Conservation (phyloP, 2,113 vertebrate genomes). For the Sander lucioperca region DNA sequence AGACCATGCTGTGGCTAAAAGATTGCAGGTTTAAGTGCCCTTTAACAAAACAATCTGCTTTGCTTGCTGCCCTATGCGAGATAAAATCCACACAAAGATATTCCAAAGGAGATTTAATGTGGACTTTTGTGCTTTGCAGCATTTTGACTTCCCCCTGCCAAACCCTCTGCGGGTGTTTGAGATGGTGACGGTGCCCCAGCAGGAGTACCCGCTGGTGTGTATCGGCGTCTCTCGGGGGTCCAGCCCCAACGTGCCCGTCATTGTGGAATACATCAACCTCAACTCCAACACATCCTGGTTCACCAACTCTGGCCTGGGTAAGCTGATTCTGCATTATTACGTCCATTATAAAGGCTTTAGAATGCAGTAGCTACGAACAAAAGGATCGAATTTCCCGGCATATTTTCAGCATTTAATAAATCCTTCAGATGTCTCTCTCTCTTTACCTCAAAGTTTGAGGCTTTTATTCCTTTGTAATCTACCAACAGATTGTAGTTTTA, state of each 20-base stretch:
- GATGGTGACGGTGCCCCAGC: slow-evolving; percentile 85
- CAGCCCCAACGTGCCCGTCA: slow-evolving; percentile 70
- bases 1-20: neutral
- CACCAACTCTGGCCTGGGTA: slow-evolving; percentile 84
- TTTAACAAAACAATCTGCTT: neutral
- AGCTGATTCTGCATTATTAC: neutral
- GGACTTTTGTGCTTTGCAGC: slow-evolving; percentile 68
- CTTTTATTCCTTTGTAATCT: neutral
- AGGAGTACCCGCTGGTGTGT: slow-evolving; percentile 90
- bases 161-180: slow-evolving; percentile 88
- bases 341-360: neutral
- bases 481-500: neutral
- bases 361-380: neutral
- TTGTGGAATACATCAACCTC: slow-evolving; percentile 90
- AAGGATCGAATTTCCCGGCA: no score
- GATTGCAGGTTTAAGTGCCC: neutral
- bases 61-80: neutral
- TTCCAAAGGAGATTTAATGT: neutral
- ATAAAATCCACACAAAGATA: neutral
- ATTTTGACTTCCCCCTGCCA: slow-evolving; percentile 92
- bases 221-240: slow-evolving; percentile 83
- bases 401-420: neutral
- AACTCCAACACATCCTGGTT: slow-evolving; percentile 93
- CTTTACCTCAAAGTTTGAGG: neutral
- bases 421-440: neutral